Evolutionary conservation across 2,113 vertebrate genomes (phyloP).

Genomic region (Sphaerodactylus townsendi): DNA sequence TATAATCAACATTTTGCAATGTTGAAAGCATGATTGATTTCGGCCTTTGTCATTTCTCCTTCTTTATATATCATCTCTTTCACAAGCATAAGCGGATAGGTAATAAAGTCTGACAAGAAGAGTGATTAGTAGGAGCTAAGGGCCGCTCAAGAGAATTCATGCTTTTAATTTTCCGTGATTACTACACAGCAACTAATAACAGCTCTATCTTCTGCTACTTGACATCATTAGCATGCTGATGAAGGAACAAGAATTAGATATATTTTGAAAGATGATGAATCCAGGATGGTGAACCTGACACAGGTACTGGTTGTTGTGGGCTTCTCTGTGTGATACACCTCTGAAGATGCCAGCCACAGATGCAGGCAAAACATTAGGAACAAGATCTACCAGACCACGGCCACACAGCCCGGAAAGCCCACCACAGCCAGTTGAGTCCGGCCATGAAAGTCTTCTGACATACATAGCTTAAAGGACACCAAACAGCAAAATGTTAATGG

Average conservation of each 20-base stretch:
- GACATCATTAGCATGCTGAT: conserved; percentile 15
- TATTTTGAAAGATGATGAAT: accelerated
- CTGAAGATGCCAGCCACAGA: too few species aligned
- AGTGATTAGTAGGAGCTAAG: conserved; percentile 61
- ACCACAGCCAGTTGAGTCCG: too few species aligned
- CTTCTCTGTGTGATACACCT: too few species aligned
- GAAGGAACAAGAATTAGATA: conserved; percentile 25
- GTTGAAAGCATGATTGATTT: conserved; percentile 47
- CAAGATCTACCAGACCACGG: too few species aligned
- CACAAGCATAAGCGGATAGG: conserved; percentile 29
- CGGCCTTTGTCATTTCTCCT: conserved; percentile 47
- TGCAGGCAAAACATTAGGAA: too few species aligned
- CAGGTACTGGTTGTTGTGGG: too few species aligned
- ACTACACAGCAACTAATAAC: conserved; percentile 51
- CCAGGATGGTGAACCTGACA: conserved; percentile 26
- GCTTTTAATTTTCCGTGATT: conserved; percentile 52
- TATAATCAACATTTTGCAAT: conserved; percentile 45
- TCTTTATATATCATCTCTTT: conserved; percentile 54
- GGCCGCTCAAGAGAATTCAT: conserved; percentile 56
- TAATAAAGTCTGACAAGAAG: conserved; percentile 50
- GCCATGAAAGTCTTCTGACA: too few species aligned
- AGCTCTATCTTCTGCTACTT: conserved; percentile 51
- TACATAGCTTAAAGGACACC: too few species aligned
- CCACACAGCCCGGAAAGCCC: too few species aligned
- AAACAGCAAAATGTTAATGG: neutral